Evolutionary conservation across 1,140 invertebrate genomes (phyloP).

Genomic region (Dreissena polymorpha): DNA sequence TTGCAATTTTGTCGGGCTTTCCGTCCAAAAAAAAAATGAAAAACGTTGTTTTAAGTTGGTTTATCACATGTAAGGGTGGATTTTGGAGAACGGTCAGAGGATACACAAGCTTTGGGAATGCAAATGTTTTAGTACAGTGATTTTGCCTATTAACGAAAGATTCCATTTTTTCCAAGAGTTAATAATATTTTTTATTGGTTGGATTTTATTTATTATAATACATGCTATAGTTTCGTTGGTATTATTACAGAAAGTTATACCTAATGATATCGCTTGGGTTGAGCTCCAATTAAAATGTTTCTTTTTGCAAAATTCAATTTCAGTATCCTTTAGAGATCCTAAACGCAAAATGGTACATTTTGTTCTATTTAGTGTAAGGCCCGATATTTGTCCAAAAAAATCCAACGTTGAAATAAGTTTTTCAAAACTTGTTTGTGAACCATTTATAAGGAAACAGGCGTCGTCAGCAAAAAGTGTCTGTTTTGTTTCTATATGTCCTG

Average conservation of each 20-base stretch:
- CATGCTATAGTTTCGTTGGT: not conserved
- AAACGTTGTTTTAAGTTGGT: not conserved
- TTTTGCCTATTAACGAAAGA: conserved; percentile 13
- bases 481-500: too few species aligned
- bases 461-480: too few species aligned
- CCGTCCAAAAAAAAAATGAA: not conserved
- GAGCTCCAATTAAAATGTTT: not conserved
- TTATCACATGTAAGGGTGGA: not conserved
- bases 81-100: not conserved
- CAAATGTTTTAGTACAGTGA: conserved; percentile 1
- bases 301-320: not conserved
- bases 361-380: not conserved
- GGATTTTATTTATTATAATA: conserved; percentile 1
- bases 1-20: not conserved
- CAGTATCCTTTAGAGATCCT: conserved; percentile 1
- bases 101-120: conserved; percentile 13
- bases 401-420: not conserved
- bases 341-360: conserved; percentile 1
- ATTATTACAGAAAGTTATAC: conserved; percentile 4
- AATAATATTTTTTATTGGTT: not conserved
- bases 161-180: conserved; percentile 8
- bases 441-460: too few species aligned
- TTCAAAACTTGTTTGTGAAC: too few species aligned
- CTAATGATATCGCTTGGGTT: not conserved
- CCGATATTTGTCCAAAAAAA: not conserved